Base-by-base conservation (phyloP, 1,140 invertebrate species). In the Papilio glaucus region DNA sequence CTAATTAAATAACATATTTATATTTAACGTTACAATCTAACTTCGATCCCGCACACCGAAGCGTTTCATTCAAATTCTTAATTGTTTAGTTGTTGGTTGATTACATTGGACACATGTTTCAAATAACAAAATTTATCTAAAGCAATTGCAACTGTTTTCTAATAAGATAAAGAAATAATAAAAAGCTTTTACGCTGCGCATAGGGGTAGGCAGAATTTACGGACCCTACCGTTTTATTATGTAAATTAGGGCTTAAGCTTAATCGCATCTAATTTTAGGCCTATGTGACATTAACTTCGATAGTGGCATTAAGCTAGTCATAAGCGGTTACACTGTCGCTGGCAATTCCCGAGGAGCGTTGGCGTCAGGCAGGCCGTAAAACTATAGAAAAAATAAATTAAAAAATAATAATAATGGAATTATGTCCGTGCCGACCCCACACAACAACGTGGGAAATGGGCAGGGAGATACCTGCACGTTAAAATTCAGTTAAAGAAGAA, bases 221-320 rank as follows among this genome's bases (percentile, higher is more conserved):
- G 49, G 49, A 26, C 49, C 49, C 49, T 26, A 57, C 21, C 24
- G 21, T 57, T 57, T 57, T 57, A 21, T 24, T 57, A 57, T 57
- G 49, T 24, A 57, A 57, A 57, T 57, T 24, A 57, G 49, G 12
- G 24, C 5, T 57, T 57, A 24, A 26, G 3, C 49, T 12, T 12
- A 57, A 57, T 57, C 49, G 5, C 49, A 57, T 57, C 21, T 57
- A 57, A 57, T 57, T 57, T 57, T 24, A 24, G 10, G 21, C 21
- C 24, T 57, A 57, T 26, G 49, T 57, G 18, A 10, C 18, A 57
- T 57, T 57, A 57, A 26, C 18, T 24, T 24, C 12, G 10, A 9
- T 24, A 57, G 21, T 57, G 24, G 29, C 2, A 3, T 33, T 33
- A 33, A 33, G 49, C 49, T 49, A 49, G 7, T 49, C 15, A 49